Evolutionary conservation across 2,888 invertebrate genomes (phyloP).

Genomic region (Lymantria monacha): DNA sequence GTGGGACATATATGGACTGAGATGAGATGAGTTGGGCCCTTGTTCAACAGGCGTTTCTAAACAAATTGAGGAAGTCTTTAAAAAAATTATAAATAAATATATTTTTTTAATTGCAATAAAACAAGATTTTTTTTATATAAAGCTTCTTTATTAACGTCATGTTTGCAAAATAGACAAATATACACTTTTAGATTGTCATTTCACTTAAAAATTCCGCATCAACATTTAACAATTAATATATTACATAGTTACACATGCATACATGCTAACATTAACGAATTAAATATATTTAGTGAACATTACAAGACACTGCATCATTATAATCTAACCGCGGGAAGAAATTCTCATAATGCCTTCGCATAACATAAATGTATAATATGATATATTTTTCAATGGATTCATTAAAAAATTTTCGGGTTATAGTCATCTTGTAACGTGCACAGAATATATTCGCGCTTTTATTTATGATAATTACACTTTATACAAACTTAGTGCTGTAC

Average conservation of each 20-base stretch:
- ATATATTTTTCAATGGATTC: background rate
- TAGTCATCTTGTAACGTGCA: slow-evolving; percentile 15
- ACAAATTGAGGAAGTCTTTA: no score
- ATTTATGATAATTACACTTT: slow-evolving; percentile 33
- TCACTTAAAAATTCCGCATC: slow-evolving; percentile 75
- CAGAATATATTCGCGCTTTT: slow-evolving; percentile 21
- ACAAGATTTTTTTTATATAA: slow-evolving; percentile 56
- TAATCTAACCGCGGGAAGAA: slow-evolving; percentile 11
- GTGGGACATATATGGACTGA: no score
- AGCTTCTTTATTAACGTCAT: slow-evolving; percentile 81
- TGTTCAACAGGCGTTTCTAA: no score
- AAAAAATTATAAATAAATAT: no score
- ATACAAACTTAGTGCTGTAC: slow-evolving; percentile 35
- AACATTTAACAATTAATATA: slow-evolving; percentile 77
- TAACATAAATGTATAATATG: slow-evolving; percentile 5
- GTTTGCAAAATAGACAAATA: slow-evolving; percentile 82
- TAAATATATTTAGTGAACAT: slow-evolving; percentile 28
- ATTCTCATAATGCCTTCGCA: slow-evolving; percentile 6
- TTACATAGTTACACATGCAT: slow-evolving; percentile 66
- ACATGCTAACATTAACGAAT: slow-evolving; percentile 38
- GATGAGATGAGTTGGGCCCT: no score
- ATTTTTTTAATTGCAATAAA: no score
- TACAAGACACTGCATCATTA: slow-evolving; percentile 15
- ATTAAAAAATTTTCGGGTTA: slow-evolving; percentile 5
- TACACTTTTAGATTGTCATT: slow-evolving; percentile 73